Percentiles rank a stretch among this genome's conserved stretches.
These are phyloP conservation scores for Melinaea marsaeus DNA, from an alignment of 2,888 invertebrate genomes.

Conservation along the genomic window DNA sequence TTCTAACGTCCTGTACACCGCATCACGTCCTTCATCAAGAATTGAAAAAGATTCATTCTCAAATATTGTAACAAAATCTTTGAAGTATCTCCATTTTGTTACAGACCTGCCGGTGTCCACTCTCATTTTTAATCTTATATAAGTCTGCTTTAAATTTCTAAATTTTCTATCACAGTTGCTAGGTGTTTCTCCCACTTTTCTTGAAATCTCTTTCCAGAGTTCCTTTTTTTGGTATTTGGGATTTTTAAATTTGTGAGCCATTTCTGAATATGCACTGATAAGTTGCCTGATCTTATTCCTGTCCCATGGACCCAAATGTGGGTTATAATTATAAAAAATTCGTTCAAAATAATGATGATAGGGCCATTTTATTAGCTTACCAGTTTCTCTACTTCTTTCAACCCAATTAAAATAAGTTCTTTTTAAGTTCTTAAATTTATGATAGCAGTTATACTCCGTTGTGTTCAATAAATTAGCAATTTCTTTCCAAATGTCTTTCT, in stretches of 20 bases:
- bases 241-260: constrained; percentile 61
- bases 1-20: constrained; percentile 39
- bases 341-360: constrained; percentile 65
- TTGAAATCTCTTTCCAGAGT: constrained; percentile 62
- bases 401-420: constrained; percentile 63
- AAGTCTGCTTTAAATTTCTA: constrained; percentile 68
- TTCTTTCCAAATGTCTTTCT: constrained; percentile 69
- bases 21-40: constrained; percentile 33
- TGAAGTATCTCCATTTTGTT: constrained; percentile 65
- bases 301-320: constrained; percentile 55
- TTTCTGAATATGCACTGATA: constrained; percentile 56
- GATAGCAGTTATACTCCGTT: constrained; percentile 66
- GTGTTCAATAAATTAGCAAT: constrained; percentile 58
- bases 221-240: constrained; percentile 65
- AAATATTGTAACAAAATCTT: constrained; percentile 62
- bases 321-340: constrained; percentile 63
- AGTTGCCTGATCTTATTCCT: constrained; percentile 53
- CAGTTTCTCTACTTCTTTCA: constrained; percentile 52
- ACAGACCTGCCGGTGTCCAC: constrained; percentile 46
- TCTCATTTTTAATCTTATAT: constrained; percentile 56
- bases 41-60: constrained; percentile 33
- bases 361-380: constrained; percentile 62
- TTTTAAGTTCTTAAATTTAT: constrained; percentile 68
- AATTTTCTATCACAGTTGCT: constrained; percentile 65
- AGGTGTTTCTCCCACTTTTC: constrained; percentile 51